Evolutionary conservation across 2,113 vertebrate genomes (phyloP), one percentile per base, ranked within the genome.

Genomic region (Corythornis cristatus): DNA sequence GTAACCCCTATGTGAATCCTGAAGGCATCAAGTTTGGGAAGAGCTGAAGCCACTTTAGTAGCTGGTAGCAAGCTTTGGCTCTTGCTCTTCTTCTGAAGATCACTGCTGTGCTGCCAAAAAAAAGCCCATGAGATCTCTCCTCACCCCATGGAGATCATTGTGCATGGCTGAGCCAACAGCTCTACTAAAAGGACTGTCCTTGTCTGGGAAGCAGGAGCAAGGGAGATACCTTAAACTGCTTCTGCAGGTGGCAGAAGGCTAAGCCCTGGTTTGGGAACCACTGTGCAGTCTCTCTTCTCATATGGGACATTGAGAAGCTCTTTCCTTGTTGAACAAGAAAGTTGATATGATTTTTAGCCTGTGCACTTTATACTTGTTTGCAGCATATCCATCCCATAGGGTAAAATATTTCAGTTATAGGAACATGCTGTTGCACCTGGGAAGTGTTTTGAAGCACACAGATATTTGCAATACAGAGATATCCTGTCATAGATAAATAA

Each of bases 231-330:
- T 86, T 70, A 56, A 86, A 35, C 35, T 70, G 14, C 14, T 71
- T 53, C 57, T 29, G 20, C 51, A 29, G 17, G 17, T 26, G 20
- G 15, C 60, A 74, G n/a, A 43, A 53, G 35, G 22, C 56, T 43
- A 70, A 31, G 2, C 37, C 28, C 21, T 62, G 16, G 5, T 67
- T 48, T 67, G 17, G 22, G 35, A 67, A 51, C 58, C 8, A 8
- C 57, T 75, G 20, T 42, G 11, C 23, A 43, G 18, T 33, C 37
- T 91, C 21, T 66, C 60, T 54, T 68, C 56, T 60, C 71, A 11
- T 23, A 0, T 0, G 58, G 33, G 11, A 7, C 10, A 37, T 33
- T 50, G 29, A 26, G 5, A 51, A 20, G 17, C 51, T 46, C 9
- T 66, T 83, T 54, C 23, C 25, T 33, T 10, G 3, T 71, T 56